These are phyloP conservation scores for Diorhabda sublineata DNA, from an alignment of 1,140 invertebrate species.

Conservation along the genomic window DNA sequence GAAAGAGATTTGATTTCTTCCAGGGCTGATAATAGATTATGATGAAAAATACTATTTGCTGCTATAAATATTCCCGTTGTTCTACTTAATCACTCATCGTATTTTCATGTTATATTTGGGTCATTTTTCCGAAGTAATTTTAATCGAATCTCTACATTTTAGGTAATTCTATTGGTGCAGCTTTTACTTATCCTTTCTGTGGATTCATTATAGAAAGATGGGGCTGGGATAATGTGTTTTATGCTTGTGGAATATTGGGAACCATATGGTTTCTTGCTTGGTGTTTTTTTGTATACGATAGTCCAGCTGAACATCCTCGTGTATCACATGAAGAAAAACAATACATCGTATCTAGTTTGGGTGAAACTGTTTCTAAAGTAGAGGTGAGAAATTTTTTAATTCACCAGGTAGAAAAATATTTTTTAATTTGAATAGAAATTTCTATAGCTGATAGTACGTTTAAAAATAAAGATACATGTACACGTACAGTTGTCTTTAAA, in stretches of 20 bases:
- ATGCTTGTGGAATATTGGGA: constrained; percentile 61
- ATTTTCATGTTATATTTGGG: too few species aligned
- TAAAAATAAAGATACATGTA: too few species aligned
- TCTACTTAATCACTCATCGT: not conserved
- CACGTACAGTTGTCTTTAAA: too few species aligned
- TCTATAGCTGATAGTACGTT: too few species aligned
- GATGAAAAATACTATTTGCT: too few species aligned
- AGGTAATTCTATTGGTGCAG: constrained; percentile 67
- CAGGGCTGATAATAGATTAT: too few species aligned
- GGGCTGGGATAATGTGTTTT: constrained; percentile 75
- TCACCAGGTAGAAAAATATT: not conserved
- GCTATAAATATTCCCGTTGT: too few species aligned
- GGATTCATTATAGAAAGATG: constrained; percentile 59
- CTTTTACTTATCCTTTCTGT: constrained; percentile 65
- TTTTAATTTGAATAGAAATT: too few species aligned
- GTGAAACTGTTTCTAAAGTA: constrained; percentile 47
- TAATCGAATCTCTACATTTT: not conserved
- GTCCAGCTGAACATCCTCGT: constrained; percentile 68
- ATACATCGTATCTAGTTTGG: constrained; percentile 55
- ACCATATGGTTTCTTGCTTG: constrained; percentile 66
- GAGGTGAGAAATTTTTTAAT: constrained; percentile 36
- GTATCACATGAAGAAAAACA: constrained; percentile 65
- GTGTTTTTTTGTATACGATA: constrained; percentile 60
- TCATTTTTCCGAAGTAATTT: too few species aligned
- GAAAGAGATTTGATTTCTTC: too few species aligned